Evolutionary conservation across 2,888 invertebrate genomes (phyloP).

Genomic region (Syrphus vitripennis): DNA sequence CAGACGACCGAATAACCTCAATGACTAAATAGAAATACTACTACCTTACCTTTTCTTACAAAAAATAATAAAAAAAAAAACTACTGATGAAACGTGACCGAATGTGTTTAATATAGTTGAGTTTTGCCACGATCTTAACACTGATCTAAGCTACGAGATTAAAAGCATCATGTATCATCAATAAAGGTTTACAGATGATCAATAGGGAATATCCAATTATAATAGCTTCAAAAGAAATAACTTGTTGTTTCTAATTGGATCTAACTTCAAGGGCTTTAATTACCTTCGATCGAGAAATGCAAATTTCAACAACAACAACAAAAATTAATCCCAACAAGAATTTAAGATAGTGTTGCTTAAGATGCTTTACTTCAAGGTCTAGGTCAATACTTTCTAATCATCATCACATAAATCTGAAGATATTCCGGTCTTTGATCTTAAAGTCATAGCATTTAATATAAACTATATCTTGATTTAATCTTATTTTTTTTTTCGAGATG

Average conservation of each 20-base stretch:
- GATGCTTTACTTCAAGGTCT: slow-evolving; percentile 53
- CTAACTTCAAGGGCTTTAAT: neutral
- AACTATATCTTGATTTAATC: slow-evolving; percentile 32
- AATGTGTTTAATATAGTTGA: slow-evolving; percentile 4
- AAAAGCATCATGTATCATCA: neutral
- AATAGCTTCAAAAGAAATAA: neutral
- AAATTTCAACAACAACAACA: slow-evolving; percentile 1
- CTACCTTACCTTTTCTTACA: too few species aligned
- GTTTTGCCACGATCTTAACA: neutral
- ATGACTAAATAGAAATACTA: slow-evolving; percentile 8
- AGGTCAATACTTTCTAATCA: slow-evolving; percentile 64
- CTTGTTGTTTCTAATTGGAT: neutral
- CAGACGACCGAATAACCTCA: slow-evolving; percentile 63
- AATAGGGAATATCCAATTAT: neutral
- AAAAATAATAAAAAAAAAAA: neutral
- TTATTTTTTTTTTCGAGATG: slow-evolving; percentile 50
- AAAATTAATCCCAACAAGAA: slow-evolving; percentile 22
- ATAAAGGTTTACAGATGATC: neutral
- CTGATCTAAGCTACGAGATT: neutral
- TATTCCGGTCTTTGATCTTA: slow-evolving; percentile 27
- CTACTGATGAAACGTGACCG: slow-evolving; percentile 23
- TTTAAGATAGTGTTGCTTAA: slow-evolving; percentile 1
- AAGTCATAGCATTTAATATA: slow-evolving; percentile 36
- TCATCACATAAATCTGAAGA: neutral
- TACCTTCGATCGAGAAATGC: neutral